These are phyloP conservation scores for Falcunculus frontatus DNA, from an alignment of 2,113 vertebrate genomes.

Conservation along the genomic window DNA sequence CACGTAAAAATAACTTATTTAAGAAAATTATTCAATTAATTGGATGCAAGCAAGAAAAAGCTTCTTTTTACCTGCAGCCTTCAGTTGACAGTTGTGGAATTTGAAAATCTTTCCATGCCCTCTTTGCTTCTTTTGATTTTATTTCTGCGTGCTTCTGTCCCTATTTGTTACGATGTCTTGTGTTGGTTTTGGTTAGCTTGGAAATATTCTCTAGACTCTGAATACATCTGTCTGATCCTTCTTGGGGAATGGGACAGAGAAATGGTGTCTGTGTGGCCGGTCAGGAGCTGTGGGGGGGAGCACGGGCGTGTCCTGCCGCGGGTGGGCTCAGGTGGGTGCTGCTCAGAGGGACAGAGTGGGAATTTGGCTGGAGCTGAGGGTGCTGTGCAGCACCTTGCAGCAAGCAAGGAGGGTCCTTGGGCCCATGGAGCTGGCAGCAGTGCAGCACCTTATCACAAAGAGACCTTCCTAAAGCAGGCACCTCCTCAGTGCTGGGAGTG, in stretches of 20 bases:
- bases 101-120: neutral
- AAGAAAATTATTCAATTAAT: neutral
- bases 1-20: neutral
- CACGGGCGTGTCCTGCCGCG: neutral
- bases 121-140: neutral
- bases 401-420: neutral
- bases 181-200: neutral
- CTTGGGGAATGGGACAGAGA: neutral
- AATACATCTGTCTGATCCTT: neutral
- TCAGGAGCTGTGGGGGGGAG: neutral
- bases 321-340: neutral
- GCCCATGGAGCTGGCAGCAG: neutral
- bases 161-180: neutral
- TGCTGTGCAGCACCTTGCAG: neutral
- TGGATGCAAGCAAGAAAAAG: neutral
- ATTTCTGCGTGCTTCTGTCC: neutral
- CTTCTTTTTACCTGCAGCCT: neutral
- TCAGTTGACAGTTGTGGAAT: neutral
- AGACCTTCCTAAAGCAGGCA: no score
- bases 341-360: neutral
- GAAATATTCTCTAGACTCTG: neutral
- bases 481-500: rapidly evolving
- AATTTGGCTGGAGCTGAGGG: neutral
- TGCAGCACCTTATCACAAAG: rapidly evolving
- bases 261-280: neutral